Evolutionary conservation across 2,888 invertebrate species (phyloP).

Genomic region (Choreutis nemorana): DNA sequence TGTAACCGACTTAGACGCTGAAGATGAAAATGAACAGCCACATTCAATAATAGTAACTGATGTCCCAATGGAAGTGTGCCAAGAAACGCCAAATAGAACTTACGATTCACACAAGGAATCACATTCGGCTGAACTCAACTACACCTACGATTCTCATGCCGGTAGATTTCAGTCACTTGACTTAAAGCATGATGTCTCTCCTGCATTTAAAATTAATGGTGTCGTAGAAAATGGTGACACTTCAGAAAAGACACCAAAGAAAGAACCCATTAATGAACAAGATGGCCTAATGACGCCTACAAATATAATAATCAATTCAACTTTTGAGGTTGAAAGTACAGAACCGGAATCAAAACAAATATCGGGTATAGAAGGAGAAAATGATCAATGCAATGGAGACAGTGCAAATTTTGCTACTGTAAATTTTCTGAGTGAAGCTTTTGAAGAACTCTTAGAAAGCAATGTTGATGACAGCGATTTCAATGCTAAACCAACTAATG

Average conservation of each 20-base stretch:
- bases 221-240: constrained; percentile 3
- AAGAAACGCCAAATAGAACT: constrained; percentile 26
- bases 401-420: constrained; percentile 48
- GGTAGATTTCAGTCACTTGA: constrained; percentile 9
- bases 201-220: constrained; percentile 13
- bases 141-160: constrained; percentile 28
- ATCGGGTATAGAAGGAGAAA: constrained; percentile 7
- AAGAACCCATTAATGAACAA: not conserved
- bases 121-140: constrained; percentile 22
- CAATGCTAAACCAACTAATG: constrained; percentile 25
- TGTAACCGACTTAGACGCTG: constrained; percentile 36
- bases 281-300: not conserved
- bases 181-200: constrained; percentile 4
- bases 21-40: constrained; percentile 52
- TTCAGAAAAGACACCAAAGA: not conserved
- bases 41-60: constrained; percentile 56
- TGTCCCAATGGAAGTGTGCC: constrained; percentile 27
- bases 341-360: constrained; percentile 13
- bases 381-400: constrained; percentile 27
- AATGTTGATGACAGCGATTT: constrained; percentile 50
- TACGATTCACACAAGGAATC: constrained; percentile 25
- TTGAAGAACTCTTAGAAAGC: constrained; percentile 52
- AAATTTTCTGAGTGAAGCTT: constrained; percentile 43
- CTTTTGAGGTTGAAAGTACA: not conserved
- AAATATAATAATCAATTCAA: not conserved